phyloP scores from a whole-genome alignment of 2,888 invertebrate genomes.

The Tinea semifulvella region DNA sequence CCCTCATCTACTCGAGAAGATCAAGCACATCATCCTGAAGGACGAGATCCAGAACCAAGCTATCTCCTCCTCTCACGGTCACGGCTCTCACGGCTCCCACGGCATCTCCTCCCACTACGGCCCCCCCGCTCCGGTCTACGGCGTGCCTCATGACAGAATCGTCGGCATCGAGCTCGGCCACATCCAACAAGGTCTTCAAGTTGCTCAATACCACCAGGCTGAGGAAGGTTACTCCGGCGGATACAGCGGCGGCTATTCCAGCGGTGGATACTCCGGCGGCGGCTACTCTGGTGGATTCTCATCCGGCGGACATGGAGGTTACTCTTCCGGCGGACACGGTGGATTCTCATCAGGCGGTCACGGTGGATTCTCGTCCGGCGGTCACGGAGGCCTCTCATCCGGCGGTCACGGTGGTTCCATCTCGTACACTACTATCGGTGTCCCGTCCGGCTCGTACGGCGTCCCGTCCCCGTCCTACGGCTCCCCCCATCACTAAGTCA shows the following conservation, averaged over 20 bases:
- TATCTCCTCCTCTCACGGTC: slow-evolving; percentile 53
- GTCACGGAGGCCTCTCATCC: slow-evolving; percentile 26
- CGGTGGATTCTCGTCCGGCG: slow-evolving; percentile 20
- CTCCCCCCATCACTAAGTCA: slow-evolving; percentile 48
- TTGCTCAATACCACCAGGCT: slow-evolving; percentile 84
- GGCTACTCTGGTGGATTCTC: slow-evolving; percentile 29
- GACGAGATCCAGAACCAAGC: slow-evolving; percentile 74
- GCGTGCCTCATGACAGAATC: slow-evolving; percentile 72
- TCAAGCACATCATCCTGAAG: slow-evolving; percentile 83
- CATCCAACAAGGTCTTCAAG: slow-evolving; percentile 86
- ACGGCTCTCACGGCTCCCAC: slow-evolving; percentile 43
- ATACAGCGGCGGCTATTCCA: slow-evolving; percentile 38
- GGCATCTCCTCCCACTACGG: slow-evolving; percentile 75
- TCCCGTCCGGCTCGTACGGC: slow-evolving; percentile 57
- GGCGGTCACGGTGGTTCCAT: slow-evolving; percentile 31
- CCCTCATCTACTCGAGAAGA: slow-evolving; percentile 80
- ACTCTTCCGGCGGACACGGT: slow-evolving; percentile 32
- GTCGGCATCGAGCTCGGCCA: slow-evolving; percentile 87
- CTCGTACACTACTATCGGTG: slow-evolving; percentile 48
- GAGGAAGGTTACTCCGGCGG: slow-evolving; percentile 59
- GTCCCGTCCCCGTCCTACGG: slow-evolving; percentile 54
- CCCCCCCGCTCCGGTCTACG: slow-evolving; percentile 73
- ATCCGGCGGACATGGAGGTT: slow-evolving; percentile 25
- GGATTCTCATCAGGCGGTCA: slow-evolving; percentile 31
- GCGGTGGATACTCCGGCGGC: slow-evolving; percentile 28